Evolutionary conservation across 1,140 invertebrate species (phyloP).

Genomic region (Potamilus streckersoni): DNA sequence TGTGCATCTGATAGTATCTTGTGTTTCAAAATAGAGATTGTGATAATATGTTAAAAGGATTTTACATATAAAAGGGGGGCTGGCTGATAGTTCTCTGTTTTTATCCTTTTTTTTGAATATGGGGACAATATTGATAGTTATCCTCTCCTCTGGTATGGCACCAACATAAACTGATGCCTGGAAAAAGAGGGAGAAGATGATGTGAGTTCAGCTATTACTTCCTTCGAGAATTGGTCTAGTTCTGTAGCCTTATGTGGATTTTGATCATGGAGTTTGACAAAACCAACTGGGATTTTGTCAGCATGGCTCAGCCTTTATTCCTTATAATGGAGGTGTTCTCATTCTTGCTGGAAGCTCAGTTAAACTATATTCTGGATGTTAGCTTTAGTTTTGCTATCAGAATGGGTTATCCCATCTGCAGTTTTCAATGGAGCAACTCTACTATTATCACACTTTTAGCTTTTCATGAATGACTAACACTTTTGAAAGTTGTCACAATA

Average conservation of each 20-base stretch:
- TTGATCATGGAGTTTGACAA: neutral
- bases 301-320: neutral
- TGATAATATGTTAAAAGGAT: no score
- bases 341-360: no score
- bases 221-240: neutral
- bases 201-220: neutral
- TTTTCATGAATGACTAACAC: neutral
- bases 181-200: slow-evolving; percentile 1
- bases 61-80: slow-evolving; percentile 16
- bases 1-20: neutral
- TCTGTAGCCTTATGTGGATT: neutral
- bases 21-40: neutral
- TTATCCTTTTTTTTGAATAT: slow-evolving; percentile 19
- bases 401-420: neutral
- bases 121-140: neutral
- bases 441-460: neutral
- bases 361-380: no score
- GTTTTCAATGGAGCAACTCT: neutral
- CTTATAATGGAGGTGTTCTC: neutral
- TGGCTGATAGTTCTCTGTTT: slow-evolving; percentile 16
- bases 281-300: neutral
- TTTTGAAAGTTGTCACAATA: neutral
- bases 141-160: slow-evolving; percentile 20
- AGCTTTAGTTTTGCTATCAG: neutral
- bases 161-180: neutral